Percentiles rank a stretch among this genome's conserved stretches.
Evolutionary conservation across 2,888 invertebrate genomes (phyloP).

Genomic region (Ethmia dodecea): DNA sequence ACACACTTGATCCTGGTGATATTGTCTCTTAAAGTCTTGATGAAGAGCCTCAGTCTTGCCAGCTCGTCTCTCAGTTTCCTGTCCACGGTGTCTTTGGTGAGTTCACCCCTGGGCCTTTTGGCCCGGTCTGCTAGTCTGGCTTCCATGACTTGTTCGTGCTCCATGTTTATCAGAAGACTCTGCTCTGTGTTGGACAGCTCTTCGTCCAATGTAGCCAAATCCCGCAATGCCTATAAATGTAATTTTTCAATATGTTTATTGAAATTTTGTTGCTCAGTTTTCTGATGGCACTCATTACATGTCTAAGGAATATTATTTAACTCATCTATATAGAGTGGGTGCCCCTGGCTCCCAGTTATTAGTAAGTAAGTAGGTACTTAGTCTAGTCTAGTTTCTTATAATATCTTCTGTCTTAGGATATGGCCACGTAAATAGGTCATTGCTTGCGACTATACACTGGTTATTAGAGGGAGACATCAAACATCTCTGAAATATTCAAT

Average conservation of each 20-base stretch:
- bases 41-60: slow-evolving; percentile 74
- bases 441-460: too few species aligned
- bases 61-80: slow-evolving; percentile 80
- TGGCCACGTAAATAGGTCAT: too few species aligned
- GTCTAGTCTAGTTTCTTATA: too few species aligned
- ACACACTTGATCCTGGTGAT: slow-evolving; percentile 78
- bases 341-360: too few species aligned
- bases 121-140: slow-evolving; percentile 84
- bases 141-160: slow-evolving; percentile 83
- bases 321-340: too few species aligned
- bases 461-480: too few species aligned
- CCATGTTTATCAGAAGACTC: slow-evolving; percentile 81
- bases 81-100: slow-evolving; percentile 81
- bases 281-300: too few species aligned
- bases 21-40: slow-evolving; percentile 75
- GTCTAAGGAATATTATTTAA: too few species aligned
- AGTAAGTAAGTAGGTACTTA: too few species aligned
- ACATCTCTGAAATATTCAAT: too few species aligned
- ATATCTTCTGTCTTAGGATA: too few species aligned
- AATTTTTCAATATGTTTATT: background rate
- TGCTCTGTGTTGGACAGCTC: slow-evolving; percentile 83
- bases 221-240: slow-evolving; percentile 75
- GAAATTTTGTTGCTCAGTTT: too few species aligned
- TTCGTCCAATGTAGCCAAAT: slow-evolving; percentile 82
- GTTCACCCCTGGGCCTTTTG: slow-evolving; percentile 81